Evolutionary conservation across 2,797 vertebrate genomes (phyloP).

Genomic region (Sparidentex hasta): DNA sequence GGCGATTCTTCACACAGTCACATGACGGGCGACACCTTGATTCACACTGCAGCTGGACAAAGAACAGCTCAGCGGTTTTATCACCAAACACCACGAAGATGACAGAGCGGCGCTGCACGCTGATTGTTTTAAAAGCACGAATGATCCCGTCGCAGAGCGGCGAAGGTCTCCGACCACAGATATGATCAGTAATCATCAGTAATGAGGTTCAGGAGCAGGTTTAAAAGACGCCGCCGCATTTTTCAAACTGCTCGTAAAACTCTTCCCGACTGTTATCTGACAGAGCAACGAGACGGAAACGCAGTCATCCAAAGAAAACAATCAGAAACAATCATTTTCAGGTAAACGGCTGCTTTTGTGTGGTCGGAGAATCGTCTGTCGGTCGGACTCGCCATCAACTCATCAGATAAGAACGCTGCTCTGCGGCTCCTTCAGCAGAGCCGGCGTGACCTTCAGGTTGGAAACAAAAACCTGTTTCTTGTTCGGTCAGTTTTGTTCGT

Average conservation of each 20-base stretch:
- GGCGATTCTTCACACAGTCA: constrained; percentile 66
- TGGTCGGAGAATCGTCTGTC: not conserved
- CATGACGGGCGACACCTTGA: constrained; percentile 60
- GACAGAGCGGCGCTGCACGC: not conserved
- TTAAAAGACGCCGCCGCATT: not conserved
- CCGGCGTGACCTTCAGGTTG: constrained; percentile 77
- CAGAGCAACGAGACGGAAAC: not conserved
- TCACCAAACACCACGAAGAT: constrained; percentile 36
- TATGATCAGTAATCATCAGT: constrained; percentile 20
- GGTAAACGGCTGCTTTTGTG: not conserved
- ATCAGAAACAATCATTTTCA: constrained; percentile 1
- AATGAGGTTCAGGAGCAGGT: constrained; percentile 1
- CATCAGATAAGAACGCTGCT: constrained; percentile 68
- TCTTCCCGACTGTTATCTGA: not conserved
- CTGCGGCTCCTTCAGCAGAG: constrained; percentile 46
- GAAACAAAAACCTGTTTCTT: constrained; percentile 29
- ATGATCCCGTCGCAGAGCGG: not conserved
- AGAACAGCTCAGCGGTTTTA: constrained; percentile 46
- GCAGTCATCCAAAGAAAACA: not conserved
- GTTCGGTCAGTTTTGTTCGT: constrained; percentile 14
- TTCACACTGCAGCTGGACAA: constrained; percentile 47
- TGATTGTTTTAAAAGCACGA: constrained; percentile 28
- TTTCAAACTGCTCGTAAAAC: constrained; percentile 11
- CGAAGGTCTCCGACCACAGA: not conserved
- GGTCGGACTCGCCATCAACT: constrained; percentile 24